A percentile compares a stretch with the other conserved stretches of the same genome.
Evolutionary conservation across 2,888 invertebrate genomes (phyloP).

Genomic region (Globia sparganii): DNA sequence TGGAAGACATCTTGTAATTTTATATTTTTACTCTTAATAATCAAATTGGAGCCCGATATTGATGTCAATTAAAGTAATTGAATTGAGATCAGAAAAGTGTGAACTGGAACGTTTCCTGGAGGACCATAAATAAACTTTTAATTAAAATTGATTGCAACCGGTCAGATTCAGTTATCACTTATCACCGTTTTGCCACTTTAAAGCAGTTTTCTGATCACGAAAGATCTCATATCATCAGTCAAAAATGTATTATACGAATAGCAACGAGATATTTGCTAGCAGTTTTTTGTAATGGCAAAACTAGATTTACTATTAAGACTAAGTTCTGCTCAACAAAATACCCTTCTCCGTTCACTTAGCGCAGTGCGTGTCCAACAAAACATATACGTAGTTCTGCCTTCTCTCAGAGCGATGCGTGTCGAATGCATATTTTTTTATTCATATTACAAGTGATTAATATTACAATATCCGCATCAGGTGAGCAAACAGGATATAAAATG

Average conservation of each 20-base stretch:
- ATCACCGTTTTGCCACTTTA: background rate
- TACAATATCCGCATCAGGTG: conserved; percentile 45
- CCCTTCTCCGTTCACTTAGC: conserved; percentile 23
- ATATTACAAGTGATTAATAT: conserved; percentile 35
- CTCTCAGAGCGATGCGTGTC: conserved; percentile 18
- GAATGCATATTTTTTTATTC: conserved; percentile 48
- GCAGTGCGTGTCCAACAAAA: background rate
- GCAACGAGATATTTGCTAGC: background rate
- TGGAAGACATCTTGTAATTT: background rate
- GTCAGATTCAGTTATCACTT: background rate
- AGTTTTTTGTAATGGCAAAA: background rate
- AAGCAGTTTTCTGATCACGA: background rate
- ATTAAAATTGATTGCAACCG: background rate
- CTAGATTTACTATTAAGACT: conserved; percentile 18
- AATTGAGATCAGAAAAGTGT: conserved; percentile 1
- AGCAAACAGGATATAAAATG: conserved; percentile 39
- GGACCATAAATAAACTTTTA: conserved; percentile 6
- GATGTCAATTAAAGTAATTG: conserved; percentile 17
- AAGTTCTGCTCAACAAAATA: conserved; percentile 13
- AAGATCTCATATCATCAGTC: background rate
- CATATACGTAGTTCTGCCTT: conserved; percentile 4
- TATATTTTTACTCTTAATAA: conserved; percentile 26
- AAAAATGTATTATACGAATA: background rate
- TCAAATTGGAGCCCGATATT: background rate
- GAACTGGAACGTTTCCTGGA: background rate